Evolutionary conservation across 2,888 invertebrate genomes (phyloP), one percentile per base, ranked within the genome.

Genomic region (Nephrotoma flavescens): DNA sequence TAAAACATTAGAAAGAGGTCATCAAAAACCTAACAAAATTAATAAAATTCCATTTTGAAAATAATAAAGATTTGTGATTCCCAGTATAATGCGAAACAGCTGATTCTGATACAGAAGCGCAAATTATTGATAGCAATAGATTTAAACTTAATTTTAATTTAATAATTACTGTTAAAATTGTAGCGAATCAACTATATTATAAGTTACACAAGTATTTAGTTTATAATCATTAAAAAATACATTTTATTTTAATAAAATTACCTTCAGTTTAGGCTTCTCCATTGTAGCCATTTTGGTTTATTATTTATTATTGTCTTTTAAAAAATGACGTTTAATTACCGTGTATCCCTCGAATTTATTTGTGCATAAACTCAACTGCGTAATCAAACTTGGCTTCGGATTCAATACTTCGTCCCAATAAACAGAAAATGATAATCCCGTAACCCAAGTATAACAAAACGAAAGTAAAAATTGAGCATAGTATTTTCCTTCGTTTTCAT

Each of bases 251-350:
- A 41, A 87, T 41, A 44, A 87, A 87, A 88, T 88, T 89, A 91
- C 91, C 88, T 89, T 89, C 87, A 89, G 90, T 88, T 90, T 91
- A 15, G 91, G 90, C 87, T 90, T 91, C 15, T 89, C 90, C 88
- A 92, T 89, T 41, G 92, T 91, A 83, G 92, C 92, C 91, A 91
- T 91, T 87, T 88, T 89, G 42, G 7, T 71, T 57, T 71, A 31
- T 71, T 52, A 15, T 52, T 71, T 71, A 71, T 71, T 71, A 71
- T 71, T 71, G 31, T 31, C 31, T 31, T 31, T 31, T 31, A 31
- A 31, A 31, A 71, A 71, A 71, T 31, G 71, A 71, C 71, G 9
- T 31, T 71, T 71, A 31, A 5, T 31, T 9, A 71, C 7, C 9
- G 31, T 71, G 31, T 31, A 31, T 11, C 31, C 31, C 31, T 31